Conservation (phyloP, 2,113 vertebrate genomes). For the Muntiacus muntjak region DNA sequence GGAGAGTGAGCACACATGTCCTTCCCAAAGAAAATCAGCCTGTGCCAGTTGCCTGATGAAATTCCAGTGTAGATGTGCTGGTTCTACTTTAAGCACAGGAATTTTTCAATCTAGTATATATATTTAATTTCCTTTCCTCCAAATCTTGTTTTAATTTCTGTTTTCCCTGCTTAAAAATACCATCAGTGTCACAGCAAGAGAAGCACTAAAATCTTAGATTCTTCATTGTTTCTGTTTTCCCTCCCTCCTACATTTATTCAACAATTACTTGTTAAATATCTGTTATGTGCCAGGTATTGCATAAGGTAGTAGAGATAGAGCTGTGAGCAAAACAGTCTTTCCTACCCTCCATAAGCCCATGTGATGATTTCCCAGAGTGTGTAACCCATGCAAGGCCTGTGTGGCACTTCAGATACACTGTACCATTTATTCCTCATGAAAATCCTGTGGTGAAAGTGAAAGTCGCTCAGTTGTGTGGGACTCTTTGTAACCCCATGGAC, state of each 20-base stretch:
- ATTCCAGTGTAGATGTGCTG: background rate
- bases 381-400: background rate
- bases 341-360: background rate
- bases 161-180: background rate
- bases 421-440: background rate
- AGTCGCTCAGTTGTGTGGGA: accelerated
- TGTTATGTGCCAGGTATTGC: background rate
- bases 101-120: background rate
- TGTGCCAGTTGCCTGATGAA: background rate
- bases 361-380: background rate
- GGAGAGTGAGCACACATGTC: background rate
- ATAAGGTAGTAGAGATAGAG: background rate
- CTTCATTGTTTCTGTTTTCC: background rate
- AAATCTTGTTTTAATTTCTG: background rate
- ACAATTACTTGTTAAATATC: background rate
- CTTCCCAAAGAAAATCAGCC: background rate
- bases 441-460: background rate
- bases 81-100: background rate
- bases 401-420: background rate
- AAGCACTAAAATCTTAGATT: background rate
- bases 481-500: background rate
- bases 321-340: background rate
- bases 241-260: background rate
- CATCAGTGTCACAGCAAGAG: background rate
- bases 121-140: background rate